Percentiles rank a stretch among this genome's conserved stretches.
phyloP scores from a whole-genome alignment of 1,140 invertebrate genomes.

The Ectropis grisescens region DNA sequence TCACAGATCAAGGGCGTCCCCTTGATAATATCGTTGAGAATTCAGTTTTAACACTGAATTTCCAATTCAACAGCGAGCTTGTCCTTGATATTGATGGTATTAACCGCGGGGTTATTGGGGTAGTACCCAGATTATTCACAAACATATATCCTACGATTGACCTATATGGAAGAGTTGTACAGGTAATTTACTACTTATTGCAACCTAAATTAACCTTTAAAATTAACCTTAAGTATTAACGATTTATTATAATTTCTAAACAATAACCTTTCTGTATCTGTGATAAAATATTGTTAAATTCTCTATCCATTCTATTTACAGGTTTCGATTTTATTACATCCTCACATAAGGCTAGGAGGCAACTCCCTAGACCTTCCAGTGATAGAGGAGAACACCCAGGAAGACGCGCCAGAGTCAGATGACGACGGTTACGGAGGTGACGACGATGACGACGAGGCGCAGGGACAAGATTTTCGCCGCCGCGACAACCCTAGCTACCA shows the following conservation, averaged over 20 bases:
- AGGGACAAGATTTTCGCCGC: conserved; percentile 9
- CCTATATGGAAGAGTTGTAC: conserved; percentile 37
- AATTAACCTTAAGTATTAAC: no score
- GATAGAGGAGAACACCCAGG: conserved; percentile 28
- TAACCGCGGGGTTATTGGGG: conserved; percentile 22
- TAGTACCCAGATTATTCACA: conserved; percentile 22
- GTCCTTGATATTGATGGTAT: conserved; percentile 30
- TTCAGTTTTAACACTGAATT: conserved; percentile 39
- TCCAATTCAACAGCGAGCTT: conserved; percentile 37
- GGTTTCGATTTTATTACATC: conserved; percentile 44
- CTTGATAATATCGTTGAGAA: conserved; percentile 33
- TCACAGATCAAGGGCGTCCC: conserved; percentile 15
- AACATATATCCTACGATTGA: conserved; percentile 41
- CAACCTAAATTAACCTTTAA: no score
- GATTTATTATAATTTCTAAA: no score
- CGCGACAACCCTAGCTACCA: conserved; percentile 30
- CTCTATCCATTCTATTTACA: no score
- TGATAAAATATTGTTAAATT: no score
- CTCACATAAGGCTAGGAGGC: conserved; percentile 32
- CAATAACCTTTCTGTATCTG: no score
- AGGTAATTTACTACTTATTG: no score
- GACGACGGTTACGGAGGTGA: not conserved
- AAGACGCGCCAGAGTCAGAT: conserved; percentile 11
- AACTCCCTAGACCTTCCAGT: conserved; percentile 38
- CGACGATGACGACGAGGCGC: conserved; percentile 2